These are phyloP conservation scores for Labeo rohita DNA, from an alignment of 2,113 vertebrate species.

Conservation along the genomic window DNA sequence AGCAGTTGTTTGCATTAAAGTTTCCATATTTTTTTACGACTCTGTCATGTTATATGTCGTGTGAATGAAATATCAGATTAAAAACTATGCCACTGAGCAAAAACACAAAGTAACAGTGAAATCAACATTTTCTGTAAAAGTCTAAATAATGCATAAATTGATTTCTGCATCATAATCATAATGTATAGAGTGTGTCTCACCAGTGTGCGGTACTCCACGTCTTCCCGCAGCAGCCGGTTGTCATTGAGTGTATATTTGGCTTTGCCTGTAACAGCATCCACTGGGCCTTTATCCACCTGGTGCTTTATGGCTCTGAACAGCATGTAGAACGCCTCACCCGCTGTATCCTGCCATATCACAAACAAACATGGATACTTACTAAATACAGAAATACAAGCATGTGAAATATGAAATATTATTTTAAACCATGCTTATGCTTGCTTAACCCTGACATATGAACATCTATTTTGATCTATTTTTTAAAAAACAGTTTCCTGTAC, in stretches of 20 bases:
- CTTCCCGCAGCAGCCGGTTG: conserved; percentile 93
- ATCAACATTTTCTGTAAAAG: not conserved
- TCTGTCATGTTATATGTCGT: not conserved
- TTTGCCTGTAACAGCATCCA: conserved; percentile 95
- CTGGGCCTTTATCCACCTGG: conserved; percentile 96
- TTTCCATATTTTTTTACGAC: not conserved
- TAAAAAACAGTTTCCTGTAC: not conserved
- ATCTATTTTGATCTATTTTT: too few species aligned
- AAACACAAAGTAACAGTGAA: not conserved
- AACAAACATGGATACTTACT: conserved; percentile 12
- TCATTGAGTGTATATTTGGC: conserved; percentile 97
- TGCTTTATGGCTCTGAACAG: conserved; percentile 97
- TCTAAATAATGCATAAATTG: not conserved
- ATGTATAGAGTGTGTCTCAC: conserved; percentile 70
- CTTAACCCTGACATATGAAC: not conserved
- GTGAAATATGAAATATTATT: not conserved
- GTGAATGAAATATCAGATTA: not conserved
- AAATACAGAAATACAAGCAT: not conserved
- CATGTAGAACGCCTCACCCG: conserved; percentile 96
- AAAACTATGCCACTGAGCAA: not conserved
- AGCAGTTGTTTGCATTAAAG: not conserved
- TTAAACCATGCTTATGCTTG: too few species aligned
- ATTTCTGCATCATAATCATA: not conserved
- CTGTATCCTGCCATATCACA: conserved; percentile 82
- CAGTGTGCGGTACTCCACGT: conserved; percentile 92